These are phyloP conservation scores for Sardina pilchardus DNA, from an alignment of 2,113 vertebrate species.

Conservation along the genomic window DNA sequence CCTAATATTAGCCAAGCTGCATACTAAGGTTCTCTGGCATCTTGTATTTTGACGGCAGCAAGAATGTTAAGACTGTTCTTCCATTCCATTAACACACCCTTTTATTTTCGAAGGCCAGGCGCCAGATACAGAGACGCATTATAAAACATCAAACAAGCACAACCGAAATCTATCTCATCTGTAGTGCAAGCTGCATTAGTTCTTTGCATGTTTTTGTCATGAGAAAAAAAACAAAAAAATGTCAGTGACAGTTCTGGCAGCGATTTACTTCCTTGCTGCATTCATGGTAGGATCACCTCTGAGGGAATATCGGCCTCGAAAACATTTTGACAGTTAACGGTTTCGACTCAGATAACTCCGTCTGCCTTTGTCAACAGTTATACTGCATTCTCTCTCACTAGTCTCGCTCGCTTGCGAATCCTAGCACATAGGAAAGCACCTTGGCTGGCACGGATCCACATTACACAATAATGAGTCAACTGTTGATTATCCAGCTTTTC, in stretches of 20 bases:
- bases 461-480: slow-evolving; percentile 51
- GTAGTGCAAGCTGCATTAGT: neutral
- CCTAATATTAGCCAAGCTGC: neutral
- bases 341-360: no score
- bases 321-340: neutral
- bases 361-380: neutral
- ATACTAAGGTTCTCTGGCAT: neutral
- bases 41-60: neutral
- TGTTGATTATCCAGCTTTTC: slow-evolving; percentile 52
- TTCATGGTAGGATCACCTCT: neutral
- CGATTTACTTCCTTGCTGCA: no score
- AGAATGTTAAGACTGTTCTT: neutral
- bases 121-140: neutral
- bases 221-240: no score
- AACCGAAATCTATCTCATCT: neutral
- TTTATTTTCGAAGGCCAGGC: no score
- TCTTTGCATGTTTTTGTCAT: neutral
- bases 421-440: neutral
- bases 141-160: neutral
- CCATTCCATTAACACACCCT: neutral
- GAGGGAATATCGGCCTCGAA: no score
- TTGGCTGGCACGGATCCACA: slow-evolving; percentile 41
- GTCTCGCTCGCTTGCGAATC: neutral
- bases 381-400: neutral
- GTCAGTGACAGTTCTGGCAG: no score